Conservation (phyloP, 2,797 vertebrate species). For the Syndactyla subalaris region DNA sequence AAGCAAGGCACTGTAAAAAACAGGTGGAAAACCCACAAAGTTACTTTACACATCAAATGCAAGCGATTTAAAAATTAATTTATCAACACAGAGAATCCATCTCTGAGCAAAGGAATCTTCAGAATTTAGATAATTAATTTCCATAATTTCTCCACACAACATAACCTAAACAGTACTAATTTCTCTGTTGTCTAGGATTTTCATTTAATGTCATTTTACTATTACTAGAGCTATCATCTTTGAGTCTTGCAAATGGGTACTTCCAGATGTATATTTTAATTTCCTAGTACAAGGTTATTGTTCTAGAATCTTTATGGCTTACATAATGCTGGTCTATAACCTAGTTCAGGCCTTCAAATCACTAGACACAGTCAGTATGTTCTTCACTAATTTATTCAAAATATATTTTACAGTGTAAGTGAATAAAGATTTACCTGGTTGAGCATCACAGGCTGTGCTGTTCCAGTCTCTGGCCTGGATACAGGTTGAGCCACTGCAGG, state of each 20-base stretch:
- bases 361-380: not conserved
- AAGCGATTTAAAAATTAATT: not conserved
- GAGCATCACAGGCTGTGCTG: conserved; percentile 75
- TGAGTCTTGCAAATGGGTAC: not conserved
- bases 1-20: not conserved
- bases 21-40: not conserved
- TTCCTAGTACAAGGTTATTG: not conserved
- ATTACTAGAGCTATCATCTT: not conserved
- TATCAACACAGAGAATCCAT: not conserved
- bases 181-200: not conserved
- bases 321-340: not conserved
- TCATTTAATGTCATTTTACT: not conserved
- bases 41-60: not conserved
- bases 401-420: not conserved
- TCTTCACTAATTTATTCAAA: not conserved
- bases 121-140: not conserved
- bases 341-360: not conserved
- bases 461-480: conserved; percentile 62
- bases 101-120: not conserved
- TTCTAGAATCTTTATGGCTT: not conserved
- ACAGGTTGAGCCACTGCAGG: conserved; percentile 62
- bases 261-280: not conserved
- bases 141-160: not conserved
- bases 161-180: not conserved
- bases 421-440: conserved; percentile 71